Evolutionary conservation across 2,888 invertebrate species (phyloP).

Genomic region (Nipponacmea schrenckii): DNA sequence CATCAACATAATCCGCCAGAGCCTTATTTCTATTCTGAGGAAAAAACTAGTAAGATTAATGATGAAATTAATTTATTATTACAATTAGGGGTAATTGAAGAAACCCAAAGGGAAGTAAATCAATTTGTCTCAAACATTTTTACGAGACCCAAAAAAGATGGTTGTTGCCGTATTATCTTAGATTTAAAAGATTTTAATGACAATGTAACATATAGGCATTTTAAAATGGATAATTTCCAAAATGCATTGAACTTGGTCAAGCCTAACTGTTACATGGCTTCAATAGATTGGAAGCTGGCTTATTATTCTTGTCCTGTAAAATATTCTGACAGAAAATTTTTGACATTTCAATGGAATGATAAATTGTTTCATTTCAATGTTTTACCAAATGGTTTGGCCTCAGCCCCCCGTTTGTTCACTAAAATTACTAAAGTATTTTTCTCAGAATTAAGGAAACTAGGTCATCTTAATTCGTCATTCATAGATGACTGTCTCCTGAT

Average conservation of each 20-base stretch:
- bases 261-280: constrained; percentile 10
- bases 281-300: constrained; percentile 18
- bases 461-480: constrained; percentile 6
- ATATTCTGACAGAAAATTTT: background rate
- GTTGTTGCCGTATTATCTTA: constrained; percentile 3
- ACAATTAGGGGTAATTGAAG: constrained; percentile 1
- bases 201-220: constrained; percentile 25
- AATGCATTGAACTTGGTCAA: constrained; percentile 18
- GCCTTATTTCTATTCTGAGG: background rate
- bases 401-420: constrained; percentile 7
- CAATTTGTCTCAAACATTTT: constrained; percentile 10
- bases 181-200: constrained; percentile 27
- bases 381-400: constrained; percentile 8
- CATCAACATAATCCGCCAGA: background rate
- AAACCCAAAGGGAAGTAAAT: background rate
- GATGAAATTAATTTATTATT: background rate
- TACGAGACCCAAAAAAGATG: constrained; percentile 8
- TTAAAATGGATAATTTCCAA: constrained; percentile 35
- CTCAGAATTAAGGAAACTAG: constrained; percentile 14
- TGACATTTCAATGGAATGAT: background rate
- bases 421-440: constrained; percentile 7
- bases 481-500: constrained; percentile 18
- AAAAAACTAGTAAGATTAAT: background rate
- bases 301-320: constrained; percentile 14
- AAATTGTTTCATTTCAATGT: constrained; percentile 6